Base-by-base conservation (phyloP, 2,113 vertebrate species). In the Gymnobelideus leadbeateri region DNA sequence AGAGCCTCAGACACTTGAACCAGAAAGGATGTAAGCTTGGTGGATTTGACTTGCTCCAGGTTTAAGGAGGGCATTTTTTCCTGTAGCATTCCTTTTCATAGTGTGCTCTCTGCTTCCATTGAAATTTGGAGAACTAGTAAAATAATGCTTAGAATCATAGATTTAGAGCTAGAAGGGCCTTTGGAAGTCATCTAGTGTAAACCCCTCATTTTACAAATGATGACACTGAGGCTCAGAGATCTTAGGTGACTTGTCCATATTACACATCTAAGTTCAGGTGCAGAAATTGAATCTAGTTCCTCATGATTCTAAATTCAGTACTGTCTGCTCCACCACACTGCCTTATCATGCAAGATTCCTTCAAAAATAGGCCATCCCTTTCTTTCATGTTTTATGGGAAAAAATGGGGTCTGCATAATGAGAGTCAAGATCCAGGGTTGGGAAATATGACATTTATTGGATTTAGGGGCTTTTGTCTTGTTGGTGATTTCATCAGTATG, bases 341-440 rank as follows among this genome's bases (percentile, higher is more conserved):
- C 6, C 16, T 43, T 84, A 21, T 28, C 31, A 68, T 84, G 16
- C 6, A 61, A 50, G 84, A 91, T 94, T 89, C n/a, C 93, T 77
- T 92, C 54, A 93, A 1, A 89, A 6, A 91, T 51, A 61, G n/a
- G 14, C 77, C 26, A 2, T 50, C 89, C 93, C 77, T 95, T 43
- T 43, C 31, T 93, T 84, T 95, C 43, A 95, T 57, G 49, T 68
- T 93, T 89, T 91, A 12, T 19, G 19, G 91, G 92, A 68, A 25
- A 51, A 1, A 9, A 37, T 90, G 49, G 54, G 94, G 84, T 91
- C 90, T 92, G 93, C 16, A 8, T 37, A 16, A 43, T 51, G n/a
- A 52, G 61, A n/a, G 25, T 43, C n/a, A 43, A 77, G 68, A 84
- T 84, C n/a, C 68, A 43, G 0, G 68, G 16, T 77, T 77, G 14